Evolutionary conservation across 2,113 vertebrate species (phyloP).

Genomic region (Coptodon bakossiorum): DNA sequence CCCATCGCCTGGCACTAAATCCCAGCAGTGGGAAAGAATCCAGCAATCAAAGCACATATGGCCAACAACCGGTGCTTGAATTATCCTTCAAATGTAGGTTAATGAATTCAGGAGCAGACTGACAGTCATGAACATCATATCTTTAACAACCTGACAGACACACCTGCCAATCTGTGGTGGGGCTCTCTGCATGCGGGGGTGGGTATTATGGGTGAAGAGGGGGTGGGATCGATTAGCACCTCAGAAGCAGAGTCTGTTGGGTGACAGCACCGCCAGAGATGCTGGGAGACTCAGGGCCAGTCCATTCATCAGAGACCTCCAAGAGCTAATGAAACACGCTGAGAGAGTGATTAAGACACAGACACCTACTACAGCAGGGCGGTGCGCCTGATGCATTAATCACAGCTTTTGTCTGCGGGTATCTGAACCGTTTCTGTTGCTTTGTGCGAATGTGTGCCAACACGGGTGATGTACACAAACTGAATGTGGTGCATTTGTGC

Average conservation of each 20-base stretch:
- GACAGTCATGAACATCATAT: constrained; percentile 36
- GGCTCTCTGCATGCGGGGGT: neutral
- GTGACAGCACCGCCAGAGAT: constrained; percentile 13
- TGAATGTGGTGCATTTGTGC: neutral
- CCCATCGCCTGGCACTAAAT: constrained; percentile 45
- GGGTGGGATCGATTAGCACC: constrained; percentile 27
- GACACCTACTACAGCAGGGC: constrained; percentile 46
- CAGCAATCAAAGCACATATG: constrained; percentile 69
- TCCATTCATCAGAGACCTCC: constrained; percentile 58
- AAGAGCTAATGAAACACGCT: constrained; percentile 69
- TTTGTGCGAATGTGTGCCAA: neutral
- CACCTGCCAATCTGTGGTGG: constrained; percentile 49
- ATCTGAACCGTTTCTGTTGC: constrained; percentile 11
- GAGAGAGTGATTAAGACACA: constrained; percentile 68
- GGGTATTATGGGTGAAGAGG: neutral
- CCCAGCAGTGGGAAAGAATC: constrained; percentile 59
- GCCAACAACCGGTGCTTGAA: constrained; percentile 45
- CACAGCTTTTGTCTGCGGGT: constrained; percentile 41
- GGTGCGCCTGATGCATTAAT: constrained; percentile 58
- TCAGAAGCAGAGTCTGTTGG: constrained; percentile 7
- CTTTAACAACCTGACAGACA: constrained; percentile 46
- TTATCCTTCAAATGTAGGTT: constrained; percentile 71
- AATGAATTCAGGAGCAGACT: constrained; percentile 67
- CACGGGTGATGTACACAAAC: neutral
- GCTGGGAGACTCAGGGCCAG: constrained; percentile 11